These are phyloP conservation scores for Chrysochloris asiatica DNA, from an alignment of 2,113 vertebrate species.

Conservation along the genomic window DNA sequence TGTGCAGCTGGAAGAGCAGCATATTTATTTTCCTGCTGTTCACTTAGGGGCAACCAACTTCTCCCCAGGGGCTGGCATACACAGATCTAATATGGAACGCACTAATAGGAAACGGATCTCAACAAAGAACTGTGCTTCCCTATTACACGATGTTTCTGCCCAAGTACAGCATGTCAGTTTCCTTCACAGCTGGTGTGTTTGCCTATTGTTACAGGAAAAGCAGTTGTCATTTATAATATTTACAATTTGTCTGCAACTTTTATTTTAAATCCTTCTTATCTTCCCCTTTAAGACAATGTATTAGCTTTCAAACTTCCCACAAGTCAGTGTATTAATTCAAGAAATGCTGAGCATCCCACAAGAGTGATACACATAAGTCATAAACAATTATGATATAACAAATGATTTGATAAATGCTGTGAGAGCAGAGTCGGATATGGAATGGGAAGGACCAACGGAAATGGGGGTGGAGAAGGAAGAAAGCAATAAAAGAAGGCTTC, in stretches of 20 bases:
- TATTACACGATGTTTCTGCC: constrained; percentile 83
- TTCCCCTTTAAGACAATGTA: constrained; percentile 17
- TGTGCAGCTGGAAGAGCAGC: constrained; percentile 79
- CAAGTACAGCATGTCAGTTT: constrained; percentile 83
- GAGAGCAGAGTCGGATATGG: not conserved
- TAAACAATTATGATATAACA: not conserved
- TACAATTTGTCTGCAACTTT: constrained; percentile 75
- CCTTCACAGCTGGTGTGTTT: constrained; percentile 83
- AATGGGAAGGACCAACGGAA: not conserved
- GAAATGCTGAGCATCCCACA: not conserved
- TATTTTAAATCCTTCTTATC: constrained; percentile 60
- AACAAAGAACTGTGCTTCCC: constrained; percentile 85
- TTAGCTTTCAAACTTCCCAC: not conserved
- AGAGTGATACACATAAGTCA: not conserved
- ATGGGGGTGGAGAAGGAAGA: not conserved
- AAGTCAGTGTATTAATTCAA: constrained; percentile 1
- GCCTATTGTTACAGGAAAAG: constrained; percentile 78
- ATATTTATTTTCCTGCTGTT: constrained; percentile 80
- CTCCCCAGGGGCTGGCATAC: constrained; percentile 81
- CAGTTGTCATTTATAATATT: constrained; percentile 42
- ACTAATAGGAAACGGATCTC: constrained; percentile 86
- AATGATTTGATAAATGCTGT: not conserved
- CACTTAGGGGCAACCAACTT: constrained; percentile 76
- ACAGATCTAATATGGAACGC: constrained; percentile 81
- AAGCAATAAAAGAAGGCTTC: not conserved